A percentile compares a stretch with the other conserved stretches of the same genome.
Evolutionary conservation across 2,888 invertebrate genomes (phyloP).

Genomic region (Agrochola litura): DNA sequence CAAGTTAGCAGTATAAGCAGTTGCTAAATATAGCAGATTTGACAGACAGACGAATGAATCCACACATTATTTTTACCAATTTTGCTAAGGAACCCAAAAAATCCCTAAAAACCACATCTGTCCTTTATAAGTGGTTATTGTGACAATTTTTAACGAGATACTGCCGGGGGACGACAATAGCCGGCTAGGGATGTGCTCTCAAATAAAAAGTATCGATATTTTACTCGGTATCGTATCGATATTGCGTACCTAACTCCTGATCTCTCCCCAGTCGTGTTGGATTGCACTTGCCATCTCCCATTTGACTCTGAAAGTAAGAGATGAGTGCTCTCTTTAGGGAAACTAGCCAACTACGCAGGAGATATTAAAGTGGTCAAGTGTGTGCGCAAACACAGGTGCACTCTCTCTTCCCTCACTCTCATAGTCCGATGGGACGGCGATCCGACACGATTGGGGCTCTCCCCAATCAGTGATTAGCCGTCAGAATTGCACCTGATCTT

Average conservation of each 20-base stretch:
- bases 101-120: conserved; percentile 63
- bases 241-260: neutral
- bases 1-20: neutral
- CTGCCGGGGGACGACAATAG: conserved; percentile 20
- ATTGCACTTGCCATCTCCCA: neutral
- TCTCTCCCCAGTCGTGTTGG: neutral
- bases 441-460: too few relatives aligned
- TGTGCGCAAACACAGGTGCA: neutral
- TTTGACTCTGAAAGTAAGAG: neutral
- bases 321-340: too few relatives aligned
- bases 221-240: neutral
- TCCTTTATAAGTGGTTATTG: conserved; percentile 68
- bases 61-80: neutral
- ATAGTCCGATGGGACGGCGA: neutral
- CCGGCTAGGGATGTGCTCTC: neutral
- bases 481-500: too few relatives aligned
- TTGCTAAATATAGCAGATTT: neutral
- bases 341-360: neutral
- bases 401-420: neutral
- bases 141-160: conserved; percentile 64
- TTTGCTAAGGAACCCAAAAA: conserved; percentile 25
- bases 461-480: too few relatives aligned
- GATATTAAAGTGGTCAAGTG: neutral
- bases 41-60: neutral
- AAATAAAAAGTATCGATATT: conserved; percentile 33